Evolutionary conservation across 2,888 invertebrate genomes (phyloP).

Genomic region (Ormyrus pomaceus): DNA sequence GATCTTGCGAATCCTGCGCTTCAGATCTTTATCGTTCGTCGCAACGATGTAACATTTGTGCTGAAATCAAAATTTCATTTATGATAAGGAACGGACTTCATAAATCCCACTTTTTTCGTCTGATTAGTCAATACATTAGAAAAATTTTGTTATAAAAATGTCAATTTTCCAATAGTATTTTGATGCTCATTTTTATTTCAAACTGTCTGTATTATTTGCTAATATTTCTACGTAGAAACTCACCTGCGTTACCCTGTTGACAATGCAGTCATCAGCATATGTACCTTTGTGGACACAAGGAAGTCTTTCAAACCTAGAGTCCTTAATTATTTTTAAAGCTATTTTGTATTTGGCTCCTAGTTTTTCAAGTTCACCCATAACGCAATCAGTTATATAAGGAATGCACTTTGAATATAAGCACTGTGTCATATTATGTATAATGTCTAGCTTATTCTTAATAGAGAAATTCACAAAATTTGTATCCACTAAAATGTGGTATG

Average conservation of each 20-base stretch:
- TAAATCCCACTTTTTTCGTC: too few relatives aligned
- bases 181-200: too few relatives aligned
- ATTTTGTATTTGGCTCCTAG: constrained; percentile 96
- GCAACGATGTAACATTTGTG: constrained; percentile 99
- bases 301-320: constrained; percentile 94
- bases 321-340: constrained; percentile 95
- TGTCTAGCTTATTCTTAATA: constrained; percentile 97
- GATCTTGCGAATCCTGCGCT: constrained; percentile 95
- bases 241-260: constrained; percentile 93
- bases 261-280: constrained; percentile 99
- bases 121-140: too few relatives aligned
- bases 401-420: constrained; percentile 99
- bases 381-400: constrained; percentile 99
- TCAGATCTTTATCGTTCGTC: constrained; percentile 98
- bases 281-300: constrained; percentile 97
- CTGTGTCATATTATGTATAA: constrained; percentile 99
- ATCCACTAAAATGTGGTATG: constrained; percentile 96
- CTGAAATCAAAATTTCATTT: constrained; percentile 75
- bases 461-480: constrained; percentile 99
- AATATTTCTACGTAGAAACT: constrained; percentile 22
- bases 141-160: too few relatives aligned
- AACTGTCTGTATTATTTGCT: too few relatives aligned
- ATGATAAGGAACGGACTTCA: background rate
- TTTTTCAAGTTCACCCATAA: constrained; percentile 97
- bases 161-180: too few relatives aligned